Percentiles rank a stretch among this genome's conserved stretches.
phyloP scores from a whole-genome alignment of 2,113 vertebrate species.

The Notothenia coriiceps region DNA sequence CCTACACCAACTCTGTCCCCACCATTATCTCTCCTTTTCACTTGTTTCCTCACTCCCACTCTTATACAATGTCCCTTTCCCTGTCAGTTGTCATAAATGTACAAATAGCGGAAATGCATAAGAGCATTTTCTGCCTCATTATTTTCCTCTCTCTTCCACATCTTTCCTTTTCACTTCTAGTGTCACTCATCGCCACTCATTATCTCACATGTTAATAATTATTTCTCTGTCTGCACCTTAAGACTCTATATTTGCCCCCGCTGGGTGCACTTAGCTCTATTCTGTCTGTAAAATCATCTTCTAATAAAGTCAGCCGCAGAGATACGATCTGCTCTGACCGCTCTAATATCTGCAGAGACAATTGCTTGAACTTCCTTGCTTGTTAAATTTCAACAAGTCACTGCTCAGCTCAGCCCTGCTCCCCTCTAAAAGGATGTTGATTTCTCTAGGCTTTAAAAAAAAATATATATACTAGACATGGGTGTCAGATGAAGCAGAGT shows the following conservation, averaged over 20 bases:
- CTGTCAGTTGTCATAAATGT: background rate
- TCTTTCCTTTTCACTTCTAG: slow-evolving; percentile 8
- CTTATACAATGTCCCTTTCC: slow-evolving; percentile 10
- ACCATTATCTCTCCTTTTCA: background rate
- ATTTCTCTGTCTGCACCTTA: background rate
- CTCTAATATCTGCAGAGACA: slow-evolving; percentile 27
- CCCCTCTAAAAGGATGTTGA: slow-evolving; percentile 1
- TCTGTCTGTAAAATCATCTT: slow-evolving; percentile 30
- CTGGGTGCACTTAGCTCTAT: slow-evolving; percentile 10
- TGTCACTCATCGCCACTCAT: slow-evolving; percentile 16
- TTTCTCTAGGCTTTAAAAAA: slow-evolving; percentile 26
- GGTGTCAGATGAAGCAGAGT: background rate
- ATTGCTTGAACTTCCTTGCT: slow-evolving; percentile 9
- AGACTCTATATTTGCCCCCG: background rate
- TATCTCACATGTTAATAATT: slow-evolving; percentile 9
- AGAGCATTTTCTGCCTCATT: slow-evolving; percentile 24
- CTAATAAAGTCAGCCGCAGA: slow-evolving; percentile 14
- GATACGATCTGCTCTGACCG: slow-evolving; percentile 44
- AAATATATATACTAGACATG: slow-evolving; percentile 1
- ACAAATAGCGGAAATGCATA: background rate
- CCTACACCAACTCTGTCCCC: background rate
- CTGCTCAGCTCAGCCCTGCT: slow-evolving; percentile 28
- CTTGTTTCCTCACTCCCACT: background rate
- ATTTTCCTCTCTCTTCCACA: slow-evolving; percentile 1
- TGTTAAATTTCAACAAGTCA: slow-evolving; percentile 59